These are phyloP conservation scores for Cylas formicarius DNA, from an alignment of 1,140 invertebrate genomes.

Conservation along the genomic window DNA sequence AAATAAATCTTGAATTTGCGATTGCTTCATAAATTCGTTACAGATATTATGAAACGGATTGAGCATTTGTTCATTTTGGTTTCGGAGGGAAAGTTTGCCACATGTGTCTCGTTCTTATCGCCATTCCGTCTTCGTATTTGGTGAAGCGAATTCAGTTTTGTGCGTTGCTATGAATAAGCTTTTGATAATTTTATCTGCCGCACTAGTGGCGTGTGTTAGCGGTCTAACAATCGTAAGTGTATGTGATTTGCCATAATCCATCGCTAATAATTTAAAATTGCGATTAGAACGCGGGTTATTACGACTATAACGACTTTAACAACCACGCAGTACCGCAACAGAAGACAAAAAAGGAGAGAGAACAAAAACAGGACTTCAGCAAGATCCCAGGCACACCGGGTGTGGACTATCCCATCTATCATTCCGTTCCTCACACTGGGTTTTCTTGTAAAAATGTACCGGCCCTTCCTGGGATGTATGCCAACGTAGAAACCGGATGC, in stretches of 20 bases:
- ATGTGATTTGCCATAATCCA: slow-evolving; percentile 1
- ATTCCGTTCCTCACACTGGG: slow-evolving; percentile 65
- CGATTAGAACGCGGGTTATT: slow-evolving; percentile 17
- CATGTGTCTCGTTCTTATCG: no score
- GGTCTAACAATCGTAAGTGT: slow-evolving; percentile 17
- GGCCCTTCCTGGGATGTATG: slow-evolving; percentile 75
- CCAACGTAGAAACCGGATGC: slow-evolving; percentile 77
- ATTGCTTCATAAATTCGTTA: no score
- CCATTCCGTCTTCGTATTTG: no score
- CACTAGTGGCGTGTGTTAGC: slow-evolving; percentile 1
- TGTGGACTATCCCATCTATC: slow-evolving; percentile 71
- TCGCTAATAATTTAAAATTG: not conserved
- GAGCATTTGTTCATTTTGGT: no score
- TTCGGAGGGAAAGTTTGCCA: no score
- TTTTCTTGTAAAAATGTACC: slow-evolving; percentile 72
- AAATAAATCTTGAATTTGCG: no score
- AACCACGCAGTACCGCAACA: slow-evolving; percentile 16
- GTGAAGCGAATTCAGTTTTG: not conserved
- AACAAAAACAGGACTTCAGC: slow-evolving; percentile 65
- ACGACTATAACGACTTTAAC: slow-evolving; percentile 1
- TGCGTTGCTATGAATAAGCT: slow-evolving; percentile 4
- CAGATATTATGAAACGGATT: no score
- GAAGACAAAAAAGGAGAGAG: slow-evolving; percentile 34
- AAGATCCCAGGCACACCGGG: slow-evolving; percentile 72
- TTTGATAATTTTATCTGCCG: not conserved